These are phyloP conservation scores for Pachymerium ferrugineum DNA, from an alignment of 2,888 invertebrate species.

Conservation along the genomic window DNA sequence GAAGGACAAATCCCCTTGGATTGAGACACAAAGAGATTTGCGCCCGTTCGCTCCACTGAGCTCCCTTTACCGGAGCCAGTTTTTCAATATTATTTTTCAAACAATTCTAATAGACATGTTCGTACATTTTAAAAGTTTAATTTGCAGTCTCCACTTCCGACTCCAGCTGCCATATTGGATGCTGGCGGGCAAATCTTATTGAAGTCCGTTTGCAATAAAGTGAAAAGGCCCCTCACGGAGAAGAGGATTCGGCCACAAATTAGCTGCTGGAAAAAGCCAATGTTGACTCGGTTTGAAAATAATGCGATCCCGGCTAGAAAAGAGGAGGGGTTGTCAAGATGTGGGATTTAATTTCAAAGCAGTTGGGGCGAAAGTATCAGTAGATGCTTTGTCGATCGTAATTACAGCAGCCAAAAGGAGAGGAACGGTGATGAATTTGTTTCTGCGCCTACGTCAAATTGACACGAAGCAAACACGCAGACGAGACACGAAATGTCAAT, in stretches of 20 bases:
- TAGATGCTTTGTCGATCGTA: background rate
- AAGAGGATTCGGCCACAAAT: conserved; percentile 22
- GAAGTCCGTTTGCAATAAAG: conserved; percentile 24
- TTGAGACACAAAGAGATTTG: conserved; percentile 24
- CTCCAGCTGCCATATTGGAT: conserved; percentile 23
- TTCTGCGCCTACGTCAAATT: background rate
- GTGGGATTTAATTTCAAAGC: background rate
- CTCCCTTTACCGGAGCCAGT: background rate
- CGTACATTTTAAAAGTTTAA: too few relatives aligned
- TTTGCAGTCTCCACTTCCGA: conserved; percentile 6
- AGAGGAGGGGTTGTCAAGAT: background rate
- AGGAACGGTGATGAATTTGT: conserved; percentile 7
- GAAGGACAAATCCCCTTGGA: conserved; percentile 22
- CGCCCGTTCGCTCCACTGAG: conserved; percentile 17
- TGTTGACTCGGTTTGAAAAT: conserved; percentile 3
- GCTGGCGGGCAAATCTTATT: conserved; percentile 16
- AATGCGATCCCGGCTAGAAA: background rate
- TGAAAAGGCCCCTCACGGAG: conserved; percentile 12
- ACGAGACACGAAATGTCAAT: conserved; percentile 13
- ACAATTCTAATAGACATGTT: too few relatives aligned
- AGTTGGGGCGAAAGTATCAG: background rate
- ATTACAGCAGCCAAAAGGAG: background rate
- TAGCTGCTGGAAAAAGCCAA: background rate
- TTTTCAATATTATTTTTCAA: background rate
- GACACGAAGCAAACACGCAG: background rate